phyloP scores from a whole-genome alignment of 1,140 invertebrate genomes.

The Eupeodes corollae region DNA sequence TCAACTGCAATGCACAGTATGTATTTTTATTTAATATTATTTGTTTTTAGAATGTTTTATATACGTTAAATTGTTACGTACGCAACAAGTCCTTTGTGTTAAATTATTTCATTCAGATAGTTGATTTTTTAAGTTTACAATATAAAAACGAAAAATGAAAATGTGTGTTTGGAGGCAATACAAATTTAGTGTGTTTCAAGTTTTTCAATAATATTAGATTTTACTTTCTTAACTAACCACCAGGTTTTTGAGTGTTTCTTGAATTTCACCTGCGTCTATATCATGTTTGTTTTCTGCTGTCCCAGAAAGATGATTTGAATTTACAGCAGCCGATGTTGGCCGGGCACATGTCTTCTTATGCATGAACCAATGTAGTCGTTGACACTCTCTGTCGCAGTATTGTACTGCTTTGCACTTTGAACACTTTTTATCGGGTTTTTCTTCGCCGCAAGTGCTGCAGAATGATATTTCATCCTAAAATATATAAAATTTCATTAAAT shows the following conservation, averaged over 20 bases:
- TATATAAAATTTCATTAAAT: not conserved
- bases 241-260: slow-evolving; percentile 39
- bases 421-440: slow-evolving; percentile 83
- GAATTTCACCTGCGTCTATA: slow-evolving; percentile 38
- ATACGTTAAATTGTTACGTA: too few species aligned
- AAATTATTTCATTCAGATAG: too few species aligned
- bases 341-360: slow-evolving; percentile 81
- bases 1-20: too few species aligned
- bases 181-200: not conserved
- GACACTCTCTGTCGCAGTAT: slow-evolving; percentile 91
- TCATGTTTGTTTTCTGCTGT: slow-evolving; percentile 22
- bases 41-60: too few species aligned
- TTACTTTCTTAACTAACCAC: slow-evolving; percentile 5
- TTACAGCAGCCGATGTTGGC: slow-evolving; percentile 28
- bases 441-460: slow-evolving; percentile 82
- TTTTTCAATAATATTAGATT: too few species aligned
- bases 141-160: too few species aligned
- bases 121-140: too few species aligned
- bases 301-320: not conserved
- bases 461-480: slow-evolving; percentile 50
- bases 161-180: not conserved
- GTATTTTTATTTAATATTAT: too few species aligned
- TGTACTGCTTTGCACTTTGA: slow-evolving; percentile 87
- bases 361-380: slow-evolving; percentile 89
- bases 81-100: too few species aligned